These are phyloP conservation scores for Drosophila nikananu DNA, from an alignment of 1,140 invertebrate species.

Conservation along the genomic window DNA sequence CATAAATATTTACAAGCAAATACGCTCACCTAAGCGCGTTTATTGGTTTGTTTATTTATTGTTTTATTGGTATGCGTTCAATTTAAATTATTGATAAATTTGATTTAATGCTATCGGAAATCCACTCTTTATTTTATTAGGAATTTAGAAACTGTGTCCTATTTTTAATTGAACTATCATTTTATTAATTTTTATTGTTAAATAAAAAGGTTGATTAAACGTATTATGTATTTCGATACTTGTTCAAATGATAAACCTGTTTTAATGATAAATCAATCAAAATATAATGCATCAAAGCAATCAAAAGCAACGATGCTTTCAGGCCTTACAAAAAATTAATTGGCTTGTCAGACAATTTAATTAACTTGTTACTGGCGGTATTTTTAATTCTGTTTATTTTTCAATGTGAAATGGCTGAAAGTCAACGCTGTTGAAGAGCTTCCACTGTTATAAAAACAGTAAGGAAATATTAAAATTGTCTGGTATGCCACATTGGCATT, in stretches of 20 bases:
- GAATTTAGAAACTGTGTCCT: neutral
- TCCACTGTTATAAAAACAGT: neutral
- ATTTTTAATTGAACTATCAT: neutral
- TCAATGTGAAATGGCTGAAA: neutral
- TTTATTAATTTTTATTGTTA: too few relatives aligned
- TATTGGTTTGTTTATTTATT: conserved; percentile 29
- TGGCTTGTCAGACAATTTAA: neutral
- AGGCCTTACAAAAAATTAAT: neutral
- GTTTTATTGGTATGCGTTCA: neutral
- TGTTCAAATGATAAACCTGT: neutral
- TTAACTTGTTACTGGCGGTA: neutral
- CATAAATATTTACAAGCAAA: conserved; percentile 12
- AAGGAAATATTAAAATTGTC: too few relatives aligned
- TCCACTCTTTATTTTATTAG: neutral
- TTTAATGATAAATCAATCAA: too few relatives aligned
- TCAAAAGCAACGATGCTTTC: neutral
- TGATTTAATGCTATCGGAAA: neutral
- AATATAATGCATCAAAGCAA: neutral
- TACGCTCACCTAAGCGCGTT: neutral
- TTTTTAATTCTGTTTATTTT: neutral
- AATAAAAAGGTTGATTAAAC: neutral
- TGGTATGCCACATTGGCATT: neutral
- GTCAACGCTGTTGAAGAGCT: neutral
- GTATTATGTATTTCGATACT: neutral
- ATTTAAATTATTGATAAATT: neutral